phyloP scores from a whole-genome alignment of 2,888 invertebrate genomes.

The Orchesellides sinensis region DNA sequence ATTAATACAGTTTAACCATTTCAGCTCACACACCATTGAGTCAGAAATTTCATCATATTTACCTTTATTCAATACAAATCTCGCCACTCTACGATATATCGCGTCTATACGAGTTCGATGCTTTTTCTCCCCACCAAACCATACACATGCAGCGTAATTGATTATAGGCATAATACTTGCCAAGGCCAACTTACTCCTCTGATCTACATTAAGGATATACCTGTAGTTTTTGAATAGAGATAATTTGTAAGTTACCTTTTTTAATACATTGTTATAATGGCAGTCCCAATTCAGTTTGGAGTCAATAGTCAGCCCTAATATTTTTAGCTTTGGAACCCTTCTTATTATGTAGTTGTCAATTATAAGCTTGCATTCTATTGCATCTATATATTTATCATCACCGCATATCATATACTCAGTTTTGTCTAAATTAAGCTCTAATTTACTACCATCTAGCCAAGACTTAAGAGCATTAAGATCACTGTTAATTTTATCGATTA shows the following conservation, averaged over 20 bases:
- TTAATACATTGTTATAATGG: not conserved
- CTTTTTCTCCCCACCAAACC: not conserved
- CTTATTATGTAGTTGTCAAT: not conserved
- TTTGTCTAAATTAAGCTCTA: slow-evolving; percentile 16
- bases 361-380: not conserved
- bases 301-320: slow-evolving; percentile 10
- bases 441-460: not conserved
- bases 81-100: not conserved
- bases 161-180: slow-evolving; percentile 1
- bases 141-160: not conserved
- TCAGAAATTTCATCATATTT: too few relatives aligned
- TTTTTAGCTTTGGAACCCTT: slow-evolving; percentile 10
- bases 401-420: slow-evolving; percentile 19
- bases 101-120: not conserved
- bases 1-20: too few relatives aligned
- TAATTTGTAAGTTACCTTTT: not conserved
- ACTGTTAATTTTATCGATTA: not conserved
- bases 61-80: not conserved
- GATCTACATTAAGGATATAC: not conserved
- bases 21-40: too few relatives aligned
- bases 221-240: not conserved
- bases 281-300: not conserved
- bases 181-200: not conserved
- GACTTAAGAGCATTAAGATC: not conserved
- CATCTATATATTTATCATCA: not conserved